A percentile compares a stretch with the other conserved stretches of the same genome.
Evolutionary conservation across 2,888 invertebrate species (phyloP).

Genomic region (Ametastegia equiseti): DNA sequence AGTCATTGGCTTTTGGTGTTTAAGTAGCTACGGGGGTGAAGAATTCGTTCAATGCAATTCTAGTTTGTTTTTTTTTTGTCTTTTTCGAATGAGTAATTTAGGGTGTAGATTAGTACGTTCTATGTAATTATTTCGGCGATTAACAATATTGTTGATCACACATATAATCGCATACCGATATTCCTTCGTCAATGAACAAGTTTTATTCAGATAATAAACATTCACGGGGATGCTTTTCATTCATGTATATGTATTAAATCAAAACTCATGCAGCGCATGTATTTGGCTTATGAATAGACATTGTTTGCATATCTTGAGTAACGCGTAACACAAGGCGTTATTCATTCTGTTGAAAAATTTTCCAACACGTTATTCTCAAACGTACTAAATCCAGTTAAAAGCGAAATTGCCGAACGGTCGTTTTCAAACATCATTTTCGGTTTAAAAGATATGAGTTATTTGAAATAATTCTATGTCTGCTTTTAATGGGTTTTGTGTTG

Average conservation of each 20-base stretch:
- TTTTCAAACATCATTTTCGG: not conserved
- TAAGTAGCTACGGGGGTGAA: constrained; percentile 41
- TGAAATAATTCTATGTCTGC: not conserved
- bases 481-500: not conserved
- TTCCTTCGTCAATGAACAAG: constrained; percentile 8
- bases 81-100: not conserved
- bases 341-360: not conserved
- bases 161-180: constrained; percentile 21
- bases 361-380: not conserved
- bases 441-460: not conserved
- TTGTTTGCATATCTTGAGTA: not conserved
- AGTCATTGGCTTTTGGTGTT: constrained; percentile 46
- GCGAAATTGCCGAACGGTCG: not conserved
- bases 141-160: constrained; percentile 4
- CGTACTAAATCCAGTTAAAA: not conserved
- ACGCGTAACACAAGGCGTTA: not conserved
- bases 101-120: constrained; percentile 5
- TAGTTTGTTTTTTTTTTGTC: not conserved
- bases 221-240: constrained; percentile 9
- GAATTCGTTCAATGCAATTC: constrained; percentile 27
- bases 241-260: not conserved
- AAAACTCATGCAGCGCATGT: not conserved
- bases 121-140: constrained; percentile 10
- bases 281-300: no score
- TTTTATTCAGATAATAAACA: constrained; percentile 1